A percentile compares a stretch with the other conserved stretches of the same genome.
Conservation (phyloP, 1,140 invertebrate genomes). For the Capitella teleta region DNA sequence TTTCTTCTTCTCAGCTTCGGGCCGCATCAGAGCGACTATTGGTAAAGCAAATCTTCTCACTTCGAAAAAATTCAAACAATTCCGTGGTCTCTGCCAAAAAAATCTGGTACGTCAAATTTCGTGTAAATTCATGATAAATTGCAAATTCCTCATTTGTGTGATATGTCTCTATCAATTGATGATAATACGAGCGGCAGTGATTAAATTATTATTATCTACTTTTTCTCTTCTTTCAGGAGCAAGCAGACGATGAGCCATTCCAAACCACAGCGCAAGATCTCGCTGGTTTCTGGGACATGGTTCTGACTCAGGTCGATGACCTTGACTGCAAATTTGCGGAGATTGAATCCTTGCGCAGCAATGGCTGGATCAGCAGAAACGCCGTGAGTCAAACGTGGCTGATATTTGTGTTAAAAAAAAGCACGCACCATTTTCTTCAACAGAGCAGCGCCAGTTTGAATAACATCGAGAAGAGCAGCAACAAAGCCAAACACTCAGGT, state of each 20-base stretch:
- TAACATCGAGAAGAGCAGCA: no score
- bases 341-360: constrained; percentile 56
- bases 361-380: constrained; percentile 53
- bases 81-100: constrained; percentile 70
- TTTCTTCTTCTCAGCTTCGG: constrained; percentile 56
- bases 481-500: no score
- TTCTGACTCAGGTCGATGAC: constrained; percentile 74
- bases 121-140: not conserved
- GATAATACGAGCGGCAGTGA: not conserved
- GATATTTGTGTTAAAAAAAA: not conserved
- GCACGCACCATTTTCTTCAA: not conserved
- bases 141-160: not conserved
- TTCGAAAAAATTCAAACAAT: constrained; percentile 88
- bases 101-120: constrained; percentile 71
- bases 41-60: constrained; percentile 82
- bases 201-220: not conserved
- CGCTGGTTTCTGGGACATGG: constrained; percentile 95
- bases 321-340: constrained; percentile 67
- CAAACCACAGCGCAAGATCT: constrained; percentile 78
- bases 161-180: not conserved
- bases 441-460: not conserved
- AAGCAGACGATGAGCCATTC: constrained; percentile 64
- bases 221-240: constrained; percentile 43
- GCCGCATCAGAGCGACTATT: constrained; percentile 70
- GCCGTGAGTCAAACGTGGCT: not conserved